Conservation (phyloP, 1,140 invertebrate species). For the Lasioglossum albipes region DNA sequence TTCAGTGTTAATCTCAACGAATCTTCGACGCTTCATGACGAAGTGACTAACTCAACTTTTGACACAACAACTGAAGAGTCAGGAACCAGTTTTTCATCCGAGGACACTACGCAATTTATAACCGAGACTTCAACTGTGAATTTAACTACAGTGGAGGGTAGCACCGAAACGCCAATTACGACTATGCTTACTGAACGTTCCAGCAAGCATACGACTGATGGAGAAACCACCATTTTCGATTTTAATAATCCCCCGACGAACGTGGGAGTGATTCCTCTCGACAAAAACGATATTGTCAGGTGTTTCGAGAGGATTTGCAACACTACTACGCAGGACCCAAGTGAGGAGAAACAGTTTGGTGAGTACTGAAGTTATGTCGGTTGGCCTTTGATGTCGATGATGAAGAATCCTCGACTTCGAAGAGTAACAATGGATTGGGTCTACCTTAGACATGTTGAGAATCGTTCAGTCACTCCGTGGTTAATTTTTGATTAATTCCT, state of each 20-base stretch:
- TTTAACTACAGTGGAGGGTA: not conserved
- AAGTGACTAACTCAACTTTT: not conserved
- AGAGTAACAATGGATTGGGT: too few species aligned
- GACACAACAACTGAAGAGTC: not conserved
- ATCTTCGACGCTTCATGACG: not conserved
- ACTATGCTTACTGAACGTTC: not conserved
- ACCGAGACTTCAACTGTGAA: not conserved
- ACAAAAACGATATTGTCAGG: slow-evolving; percentile 10
- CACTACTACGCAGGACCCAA: slow-evolving; percentile 4
- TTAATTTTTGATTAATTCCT: too few species aligned
- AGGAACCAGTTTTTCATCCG: not conserved
- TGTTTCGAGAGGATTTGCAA: slow-evolving; percentile 68
- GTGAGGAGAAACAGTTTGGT: slow-evolving; percentile 1
- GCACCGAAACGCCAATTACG: not conserved
- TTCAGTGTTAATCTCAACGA: not conserved
- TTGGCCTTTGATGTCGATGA: not conserved
- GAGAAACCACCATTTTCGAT: not conserved
- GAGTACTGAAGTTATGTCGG: not conserved
- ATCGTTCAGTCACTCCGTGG: too few species aligned
- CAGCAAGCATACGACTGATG: not conserved
- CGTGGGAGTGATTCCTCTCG: not conserved
- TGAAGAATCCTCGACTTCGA: too few species aligned
- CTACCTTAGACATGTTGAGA: too few species aligned
- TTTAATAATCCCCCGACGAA: not conserved
- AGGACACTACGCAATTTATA: not conserved